phyloP scores from a whole-genome alignment of 2,888 invertebrate genomes.

The Pimpla rufipes region DNA sequence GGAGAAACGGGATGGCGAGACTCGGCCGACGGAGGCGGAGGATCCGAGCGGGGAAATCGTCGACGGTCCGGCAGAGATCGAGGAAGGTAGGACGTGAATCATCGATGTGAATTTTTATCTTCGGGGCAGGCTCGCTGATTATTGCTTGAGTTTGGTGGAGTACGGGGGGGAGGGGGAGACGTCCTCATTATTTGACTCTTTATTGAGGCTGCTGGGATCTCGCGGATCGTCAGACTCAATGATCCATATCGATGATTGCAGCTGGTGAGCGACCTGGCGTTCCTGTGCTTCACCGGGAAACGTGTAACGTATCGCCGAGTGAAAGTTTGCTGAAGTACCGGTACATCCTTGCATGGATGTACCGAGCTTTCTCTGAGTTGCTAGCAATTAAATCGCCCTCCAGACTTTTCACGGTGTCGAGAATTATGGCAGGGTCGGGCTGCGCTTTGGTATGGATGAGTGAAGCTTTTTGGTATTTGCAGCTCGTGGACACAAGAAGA shows the following conservation, averaged over 20 bases:
- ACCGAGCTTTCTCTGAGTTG: background rate
- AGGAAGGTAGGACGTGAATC: constrained; percentile 57
- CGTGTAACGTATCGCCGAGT: constrained; percentile 36
- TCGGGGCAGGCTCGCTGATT: background rate
- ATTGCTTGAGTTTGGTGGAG: too few relatives aligned
- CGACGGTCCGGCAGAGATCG: constrained; percentile 44
- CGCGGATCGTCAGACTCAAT: constrained; percentile 14
- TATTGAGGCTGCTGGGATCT: background rate
- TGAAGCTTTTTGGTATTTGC: constrained; percentile 53
- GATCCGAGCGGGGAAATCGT: background rate
- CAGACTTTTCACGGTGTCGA: too few relatives aligned
- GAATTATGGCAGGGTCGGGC: background rate
- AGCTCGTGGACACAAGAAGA: constrained; percentile 86
- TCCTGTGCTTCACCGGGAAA: background rate
- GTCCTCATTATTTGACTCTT: background rate
- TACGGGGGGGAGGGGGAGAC: too few relatives aligned
- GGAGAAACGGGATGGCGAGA: background rate
- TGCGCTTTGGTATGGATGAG: background rate
- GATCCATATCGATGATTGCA: constrained; percentile 15
- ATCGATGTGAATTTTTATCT: background rate
- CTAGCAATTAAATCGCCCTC: background rate
- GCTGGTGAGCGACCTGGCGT: constrained; percentile 10
- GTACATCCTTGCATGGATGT: background rate
- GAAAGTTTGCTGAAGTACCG: constrained; percentile 34
- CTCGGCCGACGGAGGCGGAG: background rate